Evolutionary conservation across 1,140 invertebrate species (phyloP).

Genomic region (Bombus confusus): DNA sequence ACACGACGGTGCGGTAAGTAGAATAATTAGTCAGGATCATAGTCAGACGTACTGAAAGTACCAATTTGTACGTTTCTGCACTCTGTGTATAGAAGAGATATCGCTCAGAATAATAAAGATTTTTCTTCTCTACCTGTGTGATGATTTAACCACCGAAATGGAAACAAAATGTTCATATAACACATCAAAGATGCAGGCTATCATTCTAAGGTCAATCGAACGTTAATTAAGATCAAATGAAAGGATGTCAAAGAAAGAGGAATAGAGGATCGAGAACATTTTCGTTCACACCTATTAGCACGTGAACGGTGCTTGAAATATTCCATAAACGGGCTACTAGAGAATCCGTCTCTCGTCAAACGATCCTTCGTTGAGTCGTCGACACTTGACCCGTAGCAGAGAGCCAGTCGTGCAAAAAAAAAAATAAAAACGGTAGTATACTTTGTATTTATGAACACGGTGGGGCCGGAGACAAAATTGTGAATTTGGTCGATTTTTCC

Average conservation of each 20-base stretch:
- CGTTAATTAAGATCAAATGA: background rate
- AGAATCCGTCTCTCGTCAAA: background rate
- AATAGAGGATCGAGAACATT: background rate
- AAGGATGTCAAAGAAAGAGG: background rate
- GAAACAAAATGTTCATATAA: background rate
- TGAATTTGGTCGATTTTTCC: background rate
- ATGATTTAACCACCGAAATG: background rate
- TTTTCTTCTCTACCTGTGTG: background rate
- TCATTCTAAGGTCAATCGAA: background rate
- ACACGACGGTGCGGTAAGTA: too few relatives aligned
- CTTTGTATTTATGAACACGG: constrained; percentile 27
- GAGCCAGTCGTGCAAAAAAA: too few relatives aligned
- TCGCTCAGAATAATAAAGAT: background rate
- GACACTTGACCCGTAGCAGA: constrained; percentile 4
- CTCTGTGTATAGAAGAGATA: background rate
- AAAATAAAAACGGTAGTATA: background rate
- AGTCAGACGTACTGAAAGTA: background rate
- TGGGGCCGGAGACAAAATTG: too few relatives aligned
- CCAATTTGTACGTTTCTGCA: background rate
- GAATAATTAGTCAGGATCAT: background rate
- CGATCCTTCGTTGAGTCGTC: background rate
- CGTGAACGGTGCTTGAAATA: background rate
- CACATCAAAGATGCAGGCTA: too few relatives aligned
- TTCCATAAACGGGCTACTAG: background rate
- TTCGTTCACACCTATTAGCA: background rate